Percentiles rank a stretch among this genome's conserved stretches.
Conservation (phyloP, 2,113 vertebrate genomes). For the Aspidoscelis tigris region DNA sequence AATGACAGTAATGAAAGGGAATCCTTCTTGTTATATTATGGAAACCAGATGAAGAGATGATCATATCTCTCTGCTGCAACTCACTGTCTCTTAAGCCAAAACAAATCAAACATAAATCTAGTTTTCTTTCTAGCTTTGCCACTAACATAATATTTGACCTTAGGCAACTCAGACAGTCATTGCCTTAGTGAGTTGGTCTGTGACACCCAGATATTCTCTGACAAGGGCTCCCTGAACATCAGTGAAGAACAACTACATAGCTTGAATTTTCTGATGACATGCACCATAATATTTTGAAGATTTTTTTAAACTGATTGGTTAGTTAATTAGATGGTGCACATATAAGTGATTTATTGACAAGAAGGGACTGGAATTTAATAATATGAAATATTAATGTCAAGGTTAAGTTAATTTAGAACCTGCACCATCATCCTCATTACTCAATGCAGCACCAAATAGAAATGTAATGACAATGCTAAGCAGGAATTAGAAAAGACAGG, state of each 20-base stretch:
- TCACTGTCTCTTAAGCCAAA: not conserved
- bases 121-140: constrained; percentile 5
- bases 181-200: constrained; percentile 3
- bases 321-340: constrained; percentile 66
- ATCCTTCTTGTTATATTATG: not conserved
- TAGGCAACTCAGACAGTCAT: constrained; percentile 15
- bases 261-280: constrained; percentile 55
- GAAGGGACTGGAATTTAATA: constrained; percentile 60
- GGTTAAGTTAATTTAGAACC: constrained; percentile 54
- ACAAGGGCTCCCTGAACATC: constrained; percentile 38
- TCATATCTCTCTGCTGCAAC: not conserved
- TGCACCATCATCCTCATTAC: constrained; percentile 41
- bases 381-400: constrained; percentile 56
- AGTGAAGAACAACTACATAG: constrained; percentile 56
- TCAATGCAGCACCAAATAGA: constrained; percentile 23
- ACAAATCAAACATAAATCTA: not conserved
- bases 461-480: constrained; percentile 7
- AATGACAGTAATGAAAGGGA: not conserved
- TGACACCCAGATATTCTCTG: constrained; percentile 38
- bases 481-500: constrained; percentile 21
- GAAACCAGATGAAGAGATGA: not conserved
- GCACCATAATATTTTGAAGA: constrained; percentile 26
- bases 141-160: constrained; percentile 13
- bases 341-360: constrained; percentile 61
- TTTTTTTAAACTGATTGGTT: constrained; percentile 66